Conservation (phyloP, 2,797 vertebrate species). For the Enteromius paludinosus region DNA sequence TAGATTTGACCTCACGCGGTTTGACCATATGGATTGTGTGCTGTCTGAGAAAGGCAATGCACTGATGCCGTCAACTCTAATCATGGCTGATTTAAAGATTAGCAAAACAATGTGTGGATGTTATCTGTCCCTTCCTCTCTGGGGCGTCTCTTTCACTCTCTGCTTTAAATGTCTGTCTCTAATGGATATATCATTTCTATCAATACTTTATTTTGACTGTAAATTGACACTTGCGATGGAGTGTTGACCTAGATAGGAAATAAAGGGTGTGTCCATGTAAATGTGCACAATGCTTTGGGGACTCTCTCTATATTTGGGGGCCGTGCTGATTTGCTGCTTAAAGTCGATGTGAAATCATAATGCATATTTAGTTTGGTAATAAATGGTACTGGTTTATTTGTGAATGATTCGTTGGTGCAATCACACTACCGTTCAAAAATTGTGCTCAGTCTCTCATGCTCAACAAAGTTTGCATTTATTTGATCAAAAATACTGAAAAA, state of each 20-base stretch:
- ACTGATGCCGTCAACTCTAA: conserved; percentile 21
- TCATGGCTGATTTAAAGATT: conserved; percentile 49
- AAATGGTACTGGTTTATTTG: background rate
- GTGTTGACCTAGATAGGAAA: conserved; percentile 43
- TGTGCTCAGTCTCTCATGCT: background rate
- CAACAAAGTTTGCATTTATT: background rate
- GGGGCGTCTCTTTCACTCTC: conserved; percentile 30
- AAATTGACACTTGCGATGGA: conserved; percentile 38
- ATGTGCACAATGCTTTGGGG: conserved; percentile 22
- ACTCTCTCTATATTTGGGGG: conserved; percentile 17
- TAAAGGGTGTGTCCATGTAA: conserved; percentile 45
- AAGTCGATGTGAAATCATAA: conserved; percentile 8
- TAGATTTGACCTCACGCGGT: conserved; percentile 32
- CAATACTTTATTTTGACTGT: conserved; percentile 43
- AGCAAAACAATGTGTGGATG: conserved; percentile 33
- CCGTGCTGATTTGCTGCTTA: background rate
- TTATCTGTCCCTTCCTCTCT: conserved; percentile 41
- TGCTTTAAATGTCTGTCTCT: conserved; percentile 52
- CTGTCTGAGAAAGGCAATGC: conserved; percentile 43
- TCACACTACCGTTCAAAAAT: background rate
- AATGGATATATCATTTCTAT: conserved; percentile 48
- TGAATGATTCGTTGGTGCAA: background rate
- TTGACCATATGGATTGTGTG: conserved; percentile 34
- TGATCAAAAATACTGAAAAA: background rate
- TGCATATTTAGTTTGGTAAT: background rate